Conservation (phyloP, 2,797 vertebrate species). For the Scyliorhinus canicula region DNA sequence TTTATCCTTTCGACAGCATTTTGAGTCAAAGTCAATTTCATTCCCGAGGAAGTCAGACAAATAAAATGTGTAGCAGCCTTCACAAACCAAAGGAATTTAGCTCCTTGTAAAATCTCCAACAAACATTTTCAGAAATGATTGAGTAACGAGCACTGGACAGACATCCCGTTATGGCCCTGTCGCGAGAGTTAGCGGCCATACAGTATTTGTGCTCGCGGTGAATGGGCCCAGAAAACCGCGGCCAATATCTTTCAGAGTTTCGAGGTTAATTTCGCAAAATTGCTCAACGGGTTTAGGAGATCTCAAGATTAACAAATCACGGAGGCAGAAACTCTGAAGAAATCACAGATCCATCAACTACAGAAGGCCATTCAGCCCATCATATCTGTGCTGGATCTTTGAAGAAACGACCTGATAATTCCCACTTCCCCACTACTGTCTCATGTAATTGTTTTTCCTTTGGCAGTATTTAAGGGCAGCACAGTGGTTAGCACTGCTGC, state of each 20-base stretch:
- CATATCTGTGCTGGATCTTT: not conserved
- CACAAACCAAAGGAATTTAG: not conserved
- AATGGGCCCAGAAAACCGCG: no score
- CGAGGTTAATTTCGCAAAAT: not conserved
- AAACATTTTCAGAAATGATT: not conserved
- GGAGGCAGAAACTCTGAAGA: no score
- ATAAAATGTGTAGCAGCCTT: no score
- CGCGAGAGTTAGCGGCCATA: no score
- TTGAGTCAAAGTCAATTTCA: not conserved
- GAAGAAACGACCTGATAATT: not conserved
- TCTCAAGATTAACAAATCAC: not conserved
- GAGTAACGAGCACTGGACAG: no score
- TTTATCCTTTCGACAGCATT: not conserved
- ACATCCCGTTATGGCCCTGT: not conserved
- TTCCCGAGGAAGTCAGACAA: not conserved
- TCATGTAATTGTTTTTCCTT: not conserved
- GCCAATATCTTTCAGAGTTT: not conserved
- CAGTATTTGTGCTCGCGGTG: no score
- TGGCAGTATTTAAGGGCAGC: no score
- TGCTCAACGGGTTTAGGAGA: not conserved
- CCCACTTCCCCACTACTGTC: not conserved
- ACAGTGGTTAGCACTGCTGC: no score
- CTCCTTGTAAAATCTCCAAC: not conserved
- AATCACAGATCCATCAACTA: not conserved
- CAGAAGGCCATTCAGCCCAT: not conserved